Evolutionary conservation across 2,888 invertebrate species (phyloP), one percentile per base, ranked within the genome.

Genomic region (Stegana nigrithorax): DNA sequence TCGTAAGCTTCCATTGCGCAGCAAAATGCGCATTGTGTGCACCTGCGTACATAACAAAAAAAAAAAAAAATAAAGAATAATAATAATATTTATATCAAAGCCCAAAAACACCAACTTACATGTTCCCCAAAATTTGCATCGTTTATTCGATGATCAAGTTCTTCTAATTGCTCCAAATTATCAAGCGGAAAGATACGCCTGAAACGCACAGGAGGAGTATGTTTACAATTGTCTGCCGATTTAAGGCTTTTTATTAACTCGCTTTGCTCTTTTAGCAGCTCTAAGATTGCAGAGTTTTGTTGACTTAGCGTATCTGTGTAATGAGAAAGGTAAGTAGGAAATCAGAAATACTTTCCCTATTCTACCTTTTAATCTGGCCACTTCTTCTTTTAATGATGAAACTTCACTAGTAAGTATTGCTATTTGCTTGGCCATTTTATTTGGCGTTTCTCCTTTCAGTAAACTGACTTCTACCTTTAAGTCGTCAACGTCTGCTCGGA

Each of bases 341-440:
- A 51, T 6, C 27, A 51, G 14, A n/a, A 36, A 8, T 3, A 36
- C 36, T n/a, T n/a, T n/a, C n/a, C n/a, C n/a, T n/a, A n/a, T 14
- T 44, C 19, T 51, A 51, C 51, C 51, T 27, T 26, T 51, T 2
- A 51, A n/a, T 26, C 27, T 14, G 5, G 5, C 4, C 5, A 51
- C 27, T 26, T 50, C 50, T 50, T 50, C 14, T 17, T 26, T 50
- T 14, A 50, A 14, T 3, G 12, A 1, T 26, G 8, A 14, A 5
- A 50, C 25, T 50, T 51, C 51, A 4, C 12, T 7, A 14, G 26
- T 51, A 2, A 51, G 51, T 8, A 27, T 14, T n/a, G 27, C 7
- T 51, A 51, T 8, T 51, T 51, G n/a, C 14, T 51, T 51, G 14
- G 51, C n/a, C 51, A 51, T 51, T 14, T 27, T 51, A 14, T 26